Evolutionary conservation across 1,140 invertebrate species (phyloP).

Genomic region (Magallana gigas): DNA sequence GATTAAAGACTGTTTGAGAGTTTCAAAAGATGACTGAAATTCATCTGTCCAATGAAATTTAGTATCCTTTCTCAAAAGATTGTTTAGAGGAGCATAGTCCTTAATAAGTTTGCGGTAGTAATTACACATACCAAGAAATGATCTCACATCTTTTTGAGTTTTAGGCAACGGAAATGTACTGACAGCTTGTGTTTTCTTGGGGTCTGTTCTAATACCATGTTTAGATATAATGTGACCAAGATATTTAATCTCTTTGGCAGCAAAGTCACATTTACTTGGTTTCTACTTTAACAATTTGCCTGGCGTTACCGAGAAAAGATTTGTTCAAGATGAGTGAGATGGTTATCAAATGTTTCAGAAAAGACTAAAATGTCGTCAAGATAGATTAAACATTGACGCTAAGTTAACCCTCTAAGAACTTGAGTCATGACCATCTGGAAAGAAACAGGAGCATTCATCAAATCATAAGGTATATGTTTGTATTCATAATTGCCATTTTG

Average conservation of each 20-base stretch:
- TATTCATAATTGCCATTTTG: too few relatives aligned
- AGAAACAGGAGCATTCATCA: too few relatives aligned
- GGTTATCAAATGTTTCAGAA: constrained; percentile 43
- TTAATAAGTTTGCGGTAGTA: constrained; percentile 47
- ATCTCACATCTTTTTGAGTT: too few relatives aligned
- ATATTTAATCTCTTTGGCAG: too few relatives aligned
- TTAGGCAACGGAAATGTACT: too few relatives aligned
- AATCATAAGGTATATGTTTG: too few relatives aligned
- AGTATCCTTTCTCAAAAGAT: constrained; percentile 29
- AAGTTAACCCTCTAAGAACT: constrained; percentile 43
- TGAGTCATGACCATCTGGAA: too few relatives aligned
- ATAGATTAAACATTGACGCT: constrained; percentile 51
- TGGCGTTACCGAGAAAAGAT: constrained; percentile 45
- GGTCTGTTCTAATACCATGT: too few relatives aligned
- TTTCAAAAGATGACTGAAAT: constrained; percentile 34
- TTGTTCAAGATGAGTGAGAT: constrained; percentile 47
- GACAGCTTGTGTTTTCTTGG: too few relatives aligned
- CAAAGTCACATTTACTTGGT: too few relatives aligned
- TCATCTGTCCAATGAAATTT: constrained; percentile 35
- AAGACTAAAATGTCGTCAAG: constrained; percentile 52
- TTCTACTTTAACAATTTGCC: constrained; percentile 47
- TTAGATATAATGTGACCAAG: too few relatives aligned
- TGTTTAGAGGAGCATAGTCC: constrained; percentile 51
- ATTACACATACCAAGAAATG: too few relatives aligned
- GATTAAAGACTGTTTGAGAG: constrained; percentile 27